Base-by-base conservation (phyloP, 2,797 vertebrate genomes). In the Acrocephalus scirpaceus region DNA sequence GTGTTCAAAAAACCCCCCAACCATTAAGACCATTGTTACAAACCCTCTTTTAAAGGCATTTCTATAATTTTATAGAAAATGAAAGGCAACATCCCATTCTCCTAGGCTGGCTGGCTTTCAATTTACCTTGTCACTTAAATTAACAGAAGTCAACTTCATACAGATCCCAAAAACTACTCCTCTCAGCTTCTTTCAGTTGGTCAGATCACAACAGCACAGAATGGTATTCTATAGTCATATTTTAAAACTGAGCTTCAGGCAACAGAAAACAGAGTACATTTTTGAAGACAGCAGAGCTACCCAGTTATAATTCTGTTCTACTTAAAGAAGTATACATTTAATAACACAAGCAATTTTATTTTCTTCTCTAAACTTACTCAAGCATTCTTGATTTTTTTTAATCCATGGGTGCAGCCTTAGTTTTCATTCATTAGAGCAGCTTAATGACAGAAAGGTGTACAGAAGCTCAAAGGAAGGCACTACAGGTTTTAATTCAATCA, bases 351-450 rank as follows among this genome's bases (percentile, higher is more conserved):
- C 25, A 18, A 83, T 71, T 82, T 90, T 50, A 58, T 79, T 91
- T 77, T 82, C 50, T 85, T 88, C 87, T 82, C 27, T 67, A 82
- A 91, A 75, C 48, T 83, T 82, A 80, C 74, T 93, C 56, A 88
- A 44, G 21, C 32, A 17, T 42, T 50, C 51, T 56, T 32, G 20
- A 61, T 58, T 84, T 65, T 67, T 85, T 93, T 84, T 64, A 86
- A 88, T 67, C 44, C 32, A 75, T 32, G 38, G 47, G 30, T 51
- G 54, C 51, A 96, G 30, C 30, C 44, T 70, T 73, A n/a, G 38
- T 70, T 88, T 87, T 90, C 65, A 71, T 22, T 88, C 47, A 79
- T 90, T 74, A 90, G 15, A 95, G 72, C 30, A 96, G 74, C 57
- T 65, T 87, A 85, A 86, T 50, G 53, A 58, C 57, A 78, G 58